Conservation (phyloP, 53 echinoderm and acorn worm genomes). For the Arbacia lixula region DNA sequence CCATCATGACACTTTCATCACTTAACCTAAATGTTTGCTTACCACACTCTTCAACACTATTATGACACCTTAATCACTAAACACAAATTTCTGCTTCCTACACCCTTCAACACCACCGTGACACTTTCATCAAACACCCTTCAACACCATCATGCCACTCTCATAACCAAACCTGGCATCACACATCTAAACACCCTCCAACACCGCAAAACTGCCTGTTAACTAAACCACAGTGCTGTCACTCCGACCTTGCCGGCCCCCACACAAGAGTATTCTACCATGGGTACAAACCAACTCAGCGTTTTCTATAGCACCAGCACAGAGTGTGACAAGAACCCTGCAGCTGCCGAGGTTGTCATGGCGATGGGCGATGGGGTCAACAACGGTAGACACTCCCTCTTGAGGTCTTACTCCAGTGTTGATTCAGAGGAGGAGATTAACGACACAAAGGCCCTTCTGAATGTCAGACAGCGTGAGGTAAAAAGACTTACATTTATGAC, state of each 20-base stretch:
- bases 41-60: background rate
- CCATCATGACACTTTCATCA: background rate
- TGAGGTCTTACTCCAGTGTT: constrained; percentile 37
- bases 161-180: background rate
- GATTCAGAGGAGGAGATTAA: constrained; percentile 54
- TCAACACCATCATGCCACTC: background rate
- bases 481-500: background rate
- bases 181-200: background rate
- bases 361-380: constrained; percentile 1
- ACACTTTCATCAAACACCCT: background rate
- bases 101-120: background rate
- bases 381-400: constrained; percentile 17
- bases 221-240: constrained; percentile 33
- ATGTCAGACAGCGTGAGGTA: constrained; percentile 24
- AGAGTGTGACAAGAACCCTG: constrained; percentile 6
- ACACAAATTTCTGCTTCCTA: background rate
- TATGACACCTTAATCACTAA: background rate
- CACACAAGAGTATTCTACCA: background rate
- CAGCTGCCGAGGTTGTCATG: background rate
- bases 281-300: constrained; percentile 49
- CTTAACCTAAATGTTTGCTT: background rate
- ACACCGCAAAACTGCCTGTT: background rate
- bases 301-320: constrained; percentile 47
- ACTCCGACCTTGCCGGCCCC: background rate
- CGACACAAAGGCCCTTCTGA: constrained; percentile 56